Conservation (phyloP, 1,140 invertebrate species). For the Pseudomyrmex flavicornis region DNA sequence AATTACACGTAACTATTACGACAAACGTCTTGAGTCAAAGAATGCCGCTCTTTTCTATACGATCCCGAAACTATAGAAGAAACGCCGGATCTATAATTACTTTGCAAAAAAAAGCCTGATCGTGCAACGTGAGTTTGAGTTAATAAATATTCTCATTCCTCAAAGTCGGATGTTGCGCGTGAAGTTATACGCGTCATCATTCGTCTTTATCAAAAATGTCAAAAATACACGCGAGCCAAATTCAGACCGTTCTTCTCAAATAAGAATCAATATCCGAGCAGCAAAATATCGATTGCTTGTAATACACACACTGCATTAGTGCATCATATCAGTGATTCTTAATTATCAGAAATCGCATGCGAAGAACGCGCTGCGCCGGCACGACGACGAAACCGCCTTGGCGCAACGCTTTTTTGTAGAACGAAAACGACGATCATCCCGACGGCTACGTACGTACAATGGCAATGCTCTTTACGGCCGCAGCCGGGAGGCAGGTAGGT, state of each 20-base stretch:
- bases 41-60: not conserved
- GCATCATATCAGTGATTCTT: conserved; percentile 57
- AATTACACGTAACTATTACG: conserved; percentile 42
- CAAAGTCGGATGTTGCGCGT: too few relatives aligned
- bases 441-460: conserved; percentile 58
- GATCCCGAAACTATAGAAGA: not conserved
- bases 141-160: not conserved
- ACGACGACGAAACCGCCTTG: not conserved
- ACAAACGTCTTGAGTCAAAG: not conserved
- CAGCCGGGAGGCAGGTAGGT: conserved; percentile 8
- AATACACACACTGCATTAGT: conserved; percentile 45
- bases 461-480: conserved; percentile 50
- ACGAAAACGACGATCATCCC: conserved; percentile 56
- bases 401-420: conserved; percentile 21
- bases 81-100: not conserved
- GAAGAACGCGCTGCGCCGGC: conserved; percentile 17
- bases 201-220: conserved; percentile 47
- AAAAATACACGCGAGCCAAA: conserved; percentile 23
- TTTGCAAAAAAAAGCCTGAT: too few relatives aligned
- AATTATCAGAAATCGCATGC: conserved; percentile 17
- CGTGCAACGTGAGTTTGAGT: not conserved
- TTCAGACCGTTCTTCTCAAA: not conserved
- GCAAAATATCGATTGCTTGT: conserved; percentile 48
- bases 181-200: conserved; percentile 31
- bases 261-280: conserved; percentile 6